phyloP scores from a whole-genome alignment of 1,140 invertebrate genomes.

The Radopholus similis region DNA sequence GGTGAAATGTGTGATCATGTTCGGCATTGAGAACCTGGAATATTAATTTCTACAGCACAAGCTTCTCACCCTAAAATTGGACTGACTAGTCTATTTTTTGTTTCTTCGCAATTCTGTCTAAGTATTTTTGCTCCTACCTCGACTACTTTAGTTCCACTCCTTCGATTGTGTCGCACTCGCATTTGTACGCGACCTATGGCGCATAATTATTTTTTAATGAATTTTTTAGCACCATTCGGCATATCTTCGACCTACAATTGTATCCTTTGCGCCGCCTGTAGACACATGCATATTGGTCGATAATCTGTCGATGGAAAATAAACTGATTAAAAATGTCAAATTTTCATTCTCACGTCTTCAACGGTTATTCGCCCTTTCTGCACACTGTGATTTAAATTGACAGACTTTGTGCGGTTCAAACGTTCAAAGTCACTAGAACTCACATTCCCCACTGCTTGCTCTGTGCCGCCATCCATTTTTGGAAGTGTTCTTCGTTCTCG shows the following conservation, averaged over 20 bases:
- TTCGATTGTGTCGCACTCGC: slow-evolving; percentile 15
- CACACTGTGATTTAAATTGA: neutral
- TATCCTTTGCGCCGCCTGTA: slow-evolving; percentile 6
- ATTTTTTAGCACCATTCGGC: no score
- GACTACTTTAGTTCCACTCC: slow-evolving; percentile 10
- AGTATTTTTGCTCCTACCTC: neutral
- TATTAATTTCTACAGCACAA: no score
- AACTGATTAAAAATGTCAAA: neutral
- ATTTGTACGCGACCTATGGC: no score
- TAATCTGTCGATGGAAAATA: neutral
- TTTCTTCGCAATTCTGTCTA: neutral
- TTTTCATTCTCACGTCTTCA: slow-evolving; percentile 1
- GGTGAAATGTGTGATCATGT: slow-evolving; percentile 14
- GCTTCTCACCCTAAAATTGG: no score
- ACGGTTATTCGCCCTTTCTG: slow-evolving; percentile 11
- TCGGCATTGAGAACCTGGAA: neutral
- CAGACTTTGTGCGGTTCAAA: neutral
- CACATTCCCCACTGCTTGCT: slow-evolving; percentile 12
- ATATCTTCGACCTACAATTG: no score
- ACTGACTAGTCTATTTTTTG: no score
- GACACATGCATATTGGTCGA: slow-evolving; percentile 13
- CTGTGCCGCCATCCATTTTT: slow-evolving; percentile 3
- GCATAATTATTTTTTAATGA: no score
- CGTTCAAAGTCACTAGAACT: neutral
- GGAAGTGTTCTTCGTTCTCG: slow-evolving; percentile 1